phyloP scores from a whole-genome alignment of 2,888 invertebrate species.

The Xylophagus ater region DNA sequence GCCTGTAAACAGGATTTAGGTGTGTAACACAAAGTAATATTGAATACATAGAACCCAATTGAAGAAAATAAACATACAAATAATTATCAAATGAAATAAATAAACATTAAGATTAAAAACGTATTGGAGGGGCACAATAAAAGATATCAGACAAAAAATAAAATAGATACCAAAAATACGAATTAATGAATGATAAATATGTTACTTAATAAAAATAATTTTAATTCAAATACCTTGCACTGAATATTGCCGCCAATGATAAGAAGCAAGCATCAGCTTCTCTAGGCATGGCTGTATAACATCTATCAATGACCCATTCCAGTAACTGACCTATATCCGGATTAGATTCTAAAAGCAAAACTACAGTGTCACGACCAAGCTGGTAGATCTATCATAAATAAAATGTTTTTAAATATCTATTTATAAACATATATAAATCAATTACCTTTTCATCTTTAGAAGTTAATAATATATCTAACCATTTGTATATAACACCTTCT shows the following conservation, averaged over 20 bases:
- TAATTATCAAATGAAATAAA: too few species aligned
- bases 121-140: too few species aligned
- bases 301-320: conserved; percentile 97
- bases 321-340: conserved; percentile 82
- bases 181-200: conserved; percentile 1
- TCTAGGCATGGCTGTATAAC: conserved; percentile 82
- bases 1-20: too few species aligned
- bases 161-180: too few species aligned
- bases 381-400: conserved; percentile 61
- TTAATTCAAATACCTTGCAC: conserved; percentile 68
- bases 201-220: conserved; percentile 16
- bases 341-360: conserved; percentile 87
- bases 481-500: conserved; percentile 86
- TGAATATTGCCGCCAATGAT: conserved; percentile 92
- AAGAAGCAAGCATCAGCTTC: conserved; percentile 95
- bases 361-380: conserved; percentile 86
- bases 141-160: too few species aligned
- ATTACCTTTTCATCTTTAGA: conserved; percentile 75
- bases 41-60: too few species aligned
- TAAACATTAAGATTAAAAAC: background rate
- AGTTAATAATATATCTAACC: conserved; percentile 84
- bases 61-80: too few species aligned
- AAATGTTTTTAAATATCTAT: background rate
- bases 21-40: too few species aligned
- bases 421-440: too few species aligned